A percentile compares a stretch with the other conserved stretches of the same genome.
Conservation (phyloP, 2,888 invertebrate genomes). For the Allophyes oxyacanthae region DNA sequence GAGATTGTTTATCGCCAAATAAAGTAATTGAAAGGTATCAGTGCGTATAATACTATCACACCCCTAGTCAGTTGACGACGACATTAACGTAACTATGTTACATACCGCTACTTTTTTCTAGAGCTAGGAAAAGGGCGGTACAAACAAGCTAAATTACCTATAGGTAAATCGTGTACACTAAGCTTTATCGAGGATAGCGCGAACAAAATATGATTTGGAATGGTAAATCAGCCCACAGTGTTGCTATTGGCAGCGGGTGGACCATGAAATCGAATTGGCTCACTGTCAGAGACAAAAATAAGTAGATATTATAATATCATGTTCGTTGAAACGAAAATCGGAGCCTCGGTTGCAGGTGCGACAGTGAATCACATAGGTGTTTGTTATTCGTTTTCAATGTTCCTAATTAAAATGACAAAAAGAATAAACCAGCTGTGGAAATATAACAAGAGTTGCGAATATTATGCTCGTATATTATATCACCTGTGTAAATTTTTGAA, state of each 20-base stretch:
- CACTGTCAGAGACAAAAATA: slow-evolving; percentile 85
- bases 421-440: slow-evolving; percentile 17
- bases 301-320: slow-evolving; percentile 70
- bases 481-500: slow-evolving; percentile 27
- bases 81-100: slow-evolving; percentile 23
- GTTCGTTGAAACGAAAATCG: slow-evolving; percentile 70
- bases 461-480: slow-evolving; percentile 8
- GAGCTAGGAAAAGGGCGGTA: slow-evolving; percentile 6
- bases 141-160: slow-evolving; percentile 12
- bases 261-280: slow-evolving; percentile 87
- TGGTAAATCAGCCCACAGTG: slow-evolving; percentile 63
- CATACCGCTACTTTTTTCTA: slow-evolving; percentile 18
- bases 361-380: slow-evolving; percentile 64
- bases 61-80: slow-evolving; percentile 7
- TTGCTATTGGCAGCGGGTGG: slow-evolving; percentile 77
- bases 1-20: too few relatives aligned
- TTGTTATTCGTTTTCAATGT: slow-evolving; percentile 32
- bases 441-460: slow-evolving; percentile 12
- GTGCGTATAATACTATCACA: too few relatives aligned
- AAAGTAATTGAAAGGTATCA: too few relatives aligned
- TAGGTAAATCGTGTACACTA: slow-evolving; percentile 16
- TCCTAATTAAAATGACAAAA: slow-evolving; percentile 38
- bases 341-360: slow-evolving; percentile 66
- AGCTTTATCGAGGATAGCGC: slow-evolving; percentile 14
- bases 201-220: slow-evolving; percentile 65